phyloP scores from a whole-genome alignment of 2,113 vertebrate genomes.

The Sus scrofa region DNA sequence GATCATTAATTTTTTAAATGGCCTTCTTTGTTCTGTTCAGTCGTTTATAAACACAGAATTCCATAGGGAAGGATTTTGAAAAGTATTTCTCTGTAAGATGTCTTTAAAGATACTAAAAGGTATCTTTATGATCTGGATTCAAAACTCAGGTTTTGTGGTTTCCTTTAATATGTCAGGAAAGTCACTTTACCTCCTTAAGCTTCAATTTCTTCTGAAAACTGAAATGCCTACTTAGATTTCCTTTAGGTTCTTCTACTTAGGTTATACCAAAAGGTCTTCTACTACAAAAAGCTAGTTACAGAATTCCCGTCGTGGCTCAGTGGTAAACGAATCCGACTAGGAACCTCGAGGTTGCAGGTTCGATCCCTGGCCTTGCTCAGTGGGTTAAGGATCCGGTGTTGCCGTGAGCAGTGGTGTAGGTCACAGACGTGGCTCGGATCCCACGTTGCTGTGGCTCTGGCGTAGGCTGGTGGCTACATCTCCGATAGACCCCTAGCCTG shows the following conservation, averaged over 20 bases:
- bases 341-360: no score
- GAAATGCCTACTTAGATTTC: neutral
- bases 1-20: neutral
- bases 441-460: no score
- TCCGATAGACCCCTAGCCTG: no score
- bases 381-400: no score
- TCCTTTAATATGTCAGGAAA: neutral
- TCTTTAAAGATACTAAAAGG: neutral
- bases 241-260: no score
- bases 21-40: neutral
- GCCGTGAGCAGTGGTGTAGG: no score
- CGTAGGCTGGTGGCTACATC: no score
- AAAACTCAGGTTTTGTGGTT: neutral
- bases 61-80: neutral
- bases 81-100: neutral
- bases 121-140: neutral
- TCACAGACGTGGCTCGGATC: no score
- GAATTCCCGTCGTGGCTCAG: no score
- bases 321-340: no score
- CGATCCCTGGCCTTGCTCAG: no score
- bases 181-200: neutral
- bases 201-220: neutral
- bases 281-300: no score
- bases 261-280: neutral
- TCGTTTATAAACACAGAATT: conserved; percentile 26